Base-by-base conservation (phyloP, 2,888 invertebrate genomes). In the Oscheius sp. region DNA sequence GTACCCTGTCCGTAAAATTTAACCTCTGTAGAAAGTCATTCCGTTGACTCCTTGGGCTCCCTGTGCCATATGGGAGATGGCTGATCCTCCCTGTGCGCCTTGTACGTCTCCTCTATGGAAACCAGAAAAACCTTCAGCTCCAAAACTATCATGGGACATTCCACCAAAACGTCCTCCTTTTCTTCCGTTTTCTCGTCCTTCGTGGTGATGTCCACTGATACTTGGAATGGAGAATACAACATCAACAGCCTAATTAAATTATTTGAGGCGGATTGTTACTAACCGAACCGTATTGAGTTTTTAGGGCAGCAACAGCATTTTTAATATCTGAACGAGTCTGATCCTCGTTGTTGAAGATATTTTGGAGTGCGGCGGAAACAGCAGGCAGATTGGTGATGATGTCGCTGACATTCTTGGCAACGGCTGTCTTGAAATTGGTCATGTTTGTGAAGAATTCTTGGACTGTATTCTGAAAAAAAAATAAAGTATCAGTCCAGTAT, bases 311-410 rank as follows among this genome's bases (percentile, higher is more conserved):
- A 4, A 41, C 38, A 28, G 67, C n/a, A n/a, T n/a, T n/a, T n/a
- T n/a, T n/a, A n/a, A n/a, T n/a, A 17, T 68, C 41, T n/a, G 9
- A 32, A 28, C 54, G 56, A n/a, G 73, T 74, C 54, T 69, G 71
- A 24, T 71, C 38, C 54, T 69, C 71, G 47, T 74, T 74, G 50
- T 36, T 50, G 26, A 74, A 62, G 28, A 74, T 74, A 2, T 51
- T 45, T 32, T 71, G 61, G 32, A 71, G 51, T 44, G 66, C 61
- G 8, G 56, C 45, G 24, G 54, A 41, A 17, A 70, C 71, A 4
- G 41, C 38, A 28, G 67, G 56, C 24, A 74, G 56, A 30, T 74
- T 67, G 41, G 14, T 47, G 47, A 71, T 17, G 20, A 69, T 56
- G 14, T 54, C 50, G 0, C 69, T 69, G 17, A 71, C 62, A 38